phyloP scores from a whole-genome alignment of 1,140 invertebrate genomes.

The Leptinotarsa texana region DNA sequence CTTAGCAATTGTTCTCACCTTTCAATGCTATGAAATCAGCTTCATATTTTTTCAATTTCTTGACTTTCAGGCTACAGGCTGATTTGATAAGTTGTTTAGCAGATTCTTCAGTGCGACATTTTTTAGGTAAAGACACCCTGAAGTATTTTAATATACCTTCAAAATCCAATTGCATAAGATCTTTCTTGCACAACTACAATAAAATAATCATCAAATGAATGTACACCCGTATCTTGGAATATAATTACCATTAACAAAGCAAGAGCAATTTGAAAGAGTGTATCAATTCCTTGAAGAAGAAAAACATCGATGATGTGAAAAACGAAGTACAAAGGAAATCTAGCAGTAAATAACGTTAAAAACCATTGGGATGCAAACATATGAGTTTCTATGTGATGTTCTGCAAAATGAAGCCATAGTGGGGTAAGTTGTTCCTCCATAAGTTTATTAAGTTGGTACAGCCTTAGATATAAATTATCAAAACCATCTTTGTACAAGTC shows the following conservation, averaged over 20 bases:
- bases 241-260: constrained; percentile 81
- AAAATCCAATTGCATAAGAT: constrained; percentile 94
- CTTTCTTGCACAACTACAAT: constrained; percentile 80
- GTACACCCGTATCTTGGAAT: background rate
- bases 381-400: constrained; percentile 93
- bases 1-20: constrained; percentile 56
- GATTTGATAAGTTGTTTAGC: constrained; percentile 87
- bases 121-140: constrained; percentile 94
- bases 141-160: constrained; percentile 95
- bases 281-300: constrained; percentile 90
- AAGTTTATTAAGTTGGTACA: constrained; percentile 95
- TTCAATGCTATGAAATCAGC: constrained; percentile 86
- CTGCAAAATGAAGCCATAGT: constrained; percentile 86
- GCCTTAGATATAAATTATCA: constrained; percentile 90
- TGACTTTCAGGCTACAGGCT: constrained; percentile 89
- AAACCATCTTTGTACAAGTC: constrained; percentile 97
- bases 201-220: constrained; percentile 18
- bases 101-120: constrained; percentile 88
- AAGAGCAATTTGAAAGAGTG: constrained; percentile 94
- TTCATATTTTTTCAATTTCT: constrained; percentile 95
- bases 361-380: constrained; percentile 99
- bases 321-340: constrained; percentile 96
- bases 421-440: constrained; percentile 94
- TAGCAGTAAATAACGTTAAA: constrained; percentile 96
- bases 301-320: constrained; percentile 98